Evolutionary conservation across 2,113 vertebrate genomes (phyloP), one percentile per base, ranked within the genome.

Genomic region (Chionis minor): DNA sequence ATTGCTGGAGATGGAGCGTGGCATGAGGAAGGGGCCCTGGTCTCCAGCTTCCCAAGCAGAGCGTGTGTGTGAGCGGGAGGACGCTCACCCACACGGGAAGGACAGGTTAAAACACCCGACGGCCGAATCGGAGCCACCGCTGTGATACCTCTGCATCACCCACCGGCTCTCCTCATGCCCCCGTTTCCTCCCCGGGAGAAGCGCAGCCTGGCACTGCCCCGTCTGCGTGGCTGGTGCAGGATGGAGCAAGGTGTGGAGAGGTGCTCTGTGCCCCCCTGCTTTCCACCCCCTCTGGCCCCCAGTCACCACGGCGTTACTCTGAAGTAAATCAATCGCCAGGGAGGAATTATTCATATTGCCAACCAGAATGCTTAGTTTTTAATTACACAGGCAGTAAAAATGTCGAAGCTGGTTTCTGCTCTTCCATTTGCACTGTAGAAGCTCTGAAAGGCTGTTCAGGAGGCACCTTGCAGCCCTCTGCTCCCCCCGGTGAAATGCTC

Each of bases 1-100:
- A 92, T 96, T 80, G 40, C 86, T 91, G 66, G 96, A 97, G 96
- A 96, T 93, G 62, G 90, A 94, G 93, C 11, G 45, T 79, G 92
- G 81, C 85, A 38, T 20, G 32, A 95, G 94, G 92, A 81, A 71
- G 80, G 91, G 78, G 52, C 52, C 3, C 16, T 58, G 91, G 8
- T 23, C 32, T 8, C 77, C 44, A 85, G 93, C 92, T 28, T 6
- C 40, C 11, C 4, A 8, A 22, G 89, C 80, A 62, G 90, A 55
- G n/a, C 8, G 19, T 27, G 3, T 9, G 73, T 10, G 3, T 24
- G 69, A 94, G 92, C 94, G 26, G 77, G 30, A 49, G 67, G 91
- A 90, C 91, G 38, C 28, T 56, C 56, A 49, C 85, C 66, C 51
- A 18, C 0, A 2, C 1, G 8, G 95, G 86, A 88, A 70, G 77